Evolutionary conservation across 2,113 vertebrate species (phyloP), one percentile per base, ranked within the genome.

Genomic region (Helogale parvula): DNA sequence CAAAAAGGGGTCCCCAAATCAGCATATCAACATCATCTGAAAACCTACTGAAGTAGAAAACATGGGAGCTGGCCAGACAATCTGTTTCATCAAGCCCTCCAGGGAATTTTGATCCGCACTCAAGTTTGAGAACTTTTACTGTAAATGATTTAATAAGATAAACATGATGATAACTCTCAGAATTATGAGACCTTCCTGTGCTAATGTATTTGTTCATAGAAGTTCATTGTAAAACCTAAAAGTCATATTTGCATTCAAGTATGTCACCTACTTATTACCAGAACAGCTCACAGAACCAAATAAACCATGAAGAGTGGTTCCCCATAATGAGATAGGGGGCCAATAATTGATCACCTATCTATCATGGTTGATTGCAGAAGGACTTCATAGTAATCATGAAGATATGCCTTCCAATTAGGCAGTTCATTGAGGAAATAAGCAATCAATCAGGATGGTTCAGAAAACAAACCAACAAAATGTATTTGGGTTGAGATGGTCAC

Each of bases 311-410:
- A 88, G 57, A 14, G 4, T 25, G 47, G 79, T 95, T 86, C 47
- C 41, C 35, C 21, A 71, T 72, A 92, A 52, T 29, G 54, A 94
- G 35, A 50, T 38, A 29, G 72, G 29, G 90, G 84, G 84, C n/a
- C 57, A 54, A 14, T 52, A 13, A 66, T 65, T 90, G 84, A 66
- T 92, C 63, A 69, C 31, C 47, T 54, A 41, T 27, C 1, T 86
- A 38, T 89, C 91, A 93, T 81, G 69, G 90, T 82, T 95, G 60
- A 93, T 94, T 97, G 91, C 65, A 88, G 96, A 96, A 94, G 74
- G 65, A 89, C 89, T 1, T 83, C 95, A 25, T 98, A 95, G 69
- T 47, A 82, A 19, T 97, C 97, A 35, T 77, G 65, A 41, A 97
- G 93, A 0, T 96, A 60, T 86, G 85, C 54, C 81, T 98, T 97